Evolutionary conservation across 2,797 vertebrate genomes (phyloP), one percentile per base, ranked within the genome.

Genomic region (Anisognathus igniventris): DNA sequence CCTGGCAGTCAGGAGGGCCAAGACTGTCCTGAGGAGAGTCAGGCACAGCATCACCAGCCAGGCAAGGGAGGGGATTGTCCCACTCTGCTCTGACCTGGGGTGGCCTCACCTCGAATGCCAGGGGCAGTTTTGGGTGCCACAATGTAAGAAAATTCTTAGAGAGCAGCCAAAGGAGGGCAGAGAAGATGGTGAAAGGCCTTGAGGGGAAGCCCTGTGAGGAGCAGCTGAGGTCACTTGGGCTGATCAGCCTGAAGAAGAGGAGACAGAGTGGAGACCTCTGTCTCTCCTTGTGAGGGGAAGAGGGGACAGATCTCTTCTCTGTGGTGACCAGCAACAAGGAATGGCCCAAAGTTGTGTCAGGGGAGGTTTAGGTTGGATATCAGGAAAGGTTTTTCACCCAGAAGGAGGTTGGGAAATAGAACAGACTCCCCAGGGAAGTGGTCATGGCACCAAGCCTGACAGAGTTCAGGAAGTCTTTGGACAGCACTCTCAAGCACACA

Each of bases 31-130:
- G 22, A 9, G 42, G 24, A 0, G 1, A 11, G 18, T 18, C 22
- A 42, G 51, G 27, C 17, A 7, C 27, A 65, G 44, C 7, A 31
- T 31, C 0, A 0, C 6, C 61, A 58, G 60, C 22, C 0, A 0
- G 37, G 27, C 44, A 58, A 22, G 14, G 27, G 27, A 35, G 37
- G 17, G 50, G 8, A 37, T 31, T 74, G 27, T 31, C 18, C 61
- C 0, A 0, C 8, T 44, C 70, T 58, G 37, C 27, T 50, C 61
- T 66, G 27, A 1, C 0, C 14, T 58, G 44, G 0, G 1, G 27
- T 0, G 0, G 14, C 37, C 22, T n/a, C 44, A 28, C 8, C 22
- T 50, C 0, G 1, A 44, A 27, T 28, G 1, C 53, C 28, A 22
- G 3, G 2, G 1, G 18, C 28, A n/a, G 15, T 20, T 58, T 31